Evolutionary conservation across 2,113 vertebrate species (phyloP).

Genomic region (Entomyzon cyanotis): DNA sequence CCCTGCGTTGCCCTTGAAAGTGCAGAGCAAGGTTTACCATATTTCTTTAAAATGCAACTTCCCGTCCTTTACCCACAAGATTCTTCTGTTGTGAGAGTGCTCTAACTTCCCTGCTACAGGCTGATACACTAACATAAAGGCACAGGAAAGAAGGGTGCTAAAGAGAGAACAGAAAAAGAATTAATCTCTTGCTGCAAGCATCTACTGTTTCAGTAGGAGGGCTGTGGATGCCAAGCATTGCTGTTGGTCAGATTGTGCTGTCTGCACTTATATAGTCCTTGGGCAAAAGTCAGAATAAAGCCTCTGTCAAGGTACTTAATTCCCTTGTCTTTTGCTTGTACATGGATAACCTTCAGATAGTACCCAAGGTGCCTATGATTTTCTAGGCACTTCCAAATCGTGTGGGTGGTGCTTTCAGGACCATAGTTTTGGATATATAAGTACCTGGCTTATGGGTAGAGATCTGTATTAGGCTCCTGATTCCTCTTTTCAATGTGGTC

Average conservation of each 20-base stretch:
- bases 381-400: background rate
- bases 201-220: background rate
- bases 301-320: background rate
- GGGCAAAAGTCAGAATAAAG: background rate
- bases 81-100: background rate
- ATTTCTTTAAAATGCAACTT: background rate
- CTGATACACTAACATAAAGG: background rate
- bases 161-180: background rate
- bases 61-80: background rate
- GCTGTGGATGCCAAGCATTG: fast-evolving
- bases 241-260: background rate
- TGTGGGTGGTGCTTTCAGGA: background rate
- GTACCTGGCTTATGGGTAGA: background rate
- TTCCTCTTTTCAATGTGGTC: background rate
- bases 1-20: background rate
- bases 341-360: background rate
- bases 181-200: background rate
- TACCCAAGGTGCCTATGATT: background rate
- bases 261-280: background rate
- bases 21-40: background rate
- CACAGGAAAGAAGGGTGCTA: background rate
- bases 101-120: background rate
- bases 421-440: background rate
- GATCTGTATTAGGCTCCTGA: background rate
- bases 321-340: background rate